phyloP scores from a whole-genome alignment of 2,113 vertebrate species.

The Tricholaema leucomelas region DNA sequence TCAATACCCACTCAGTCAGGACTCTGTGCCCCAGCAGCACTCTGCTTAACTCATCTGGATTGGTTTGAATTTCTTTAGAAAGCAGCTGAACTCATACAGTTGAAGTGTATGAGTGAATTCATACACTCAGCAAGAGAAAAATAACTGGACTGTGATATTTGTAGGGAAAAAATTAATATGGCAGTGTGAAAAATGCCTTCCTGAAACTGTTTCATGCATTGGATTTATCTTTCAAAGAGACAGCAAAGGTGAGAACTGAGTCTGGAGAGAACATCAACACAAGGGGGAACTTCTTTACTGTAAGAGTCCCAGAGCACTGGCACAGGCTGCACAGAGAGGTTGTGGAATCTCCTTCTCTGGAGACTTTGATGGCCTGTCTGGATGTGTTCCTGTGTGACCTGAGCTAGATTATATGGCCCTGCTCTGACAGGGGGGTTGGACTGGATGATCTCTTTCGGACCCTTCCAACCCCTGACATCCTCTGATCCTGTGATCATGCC shows the following conservation, averaged over 20 bases:
- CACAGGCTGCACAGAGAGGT: no score
- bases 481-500: background rate
- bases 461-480: no score
- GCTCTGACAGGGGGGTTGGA: background rate
- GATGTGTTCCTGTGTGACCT: no score
- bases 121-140: background rate
- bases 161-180: background rate
- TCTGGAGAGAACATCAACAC: rapidly evolving
- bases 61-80: background rate
- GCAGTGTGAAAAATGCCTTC: background rate
- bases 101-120: background rate
- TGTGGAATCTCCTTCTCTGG: no score
- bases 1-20: background rate
- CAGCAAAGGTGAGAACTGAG: background rate
- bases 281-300: no score
- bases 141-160: background rate
- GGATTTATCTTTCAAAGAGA: background rate
- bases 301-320: no score
- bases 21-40: background rate
- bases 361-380: no score
- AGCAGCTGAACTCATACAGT: conserved; percentile 10
- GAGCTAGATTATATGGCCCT: no score
- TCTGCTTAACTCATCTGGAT: background rate
- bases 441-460: no score
- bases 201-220: background rate